A percentile compares a stretch with the other conserved stretches of the same genome.
Conservation (phyloP, 2,113 vertebrate species). For the Cacatua alba region DNA sequence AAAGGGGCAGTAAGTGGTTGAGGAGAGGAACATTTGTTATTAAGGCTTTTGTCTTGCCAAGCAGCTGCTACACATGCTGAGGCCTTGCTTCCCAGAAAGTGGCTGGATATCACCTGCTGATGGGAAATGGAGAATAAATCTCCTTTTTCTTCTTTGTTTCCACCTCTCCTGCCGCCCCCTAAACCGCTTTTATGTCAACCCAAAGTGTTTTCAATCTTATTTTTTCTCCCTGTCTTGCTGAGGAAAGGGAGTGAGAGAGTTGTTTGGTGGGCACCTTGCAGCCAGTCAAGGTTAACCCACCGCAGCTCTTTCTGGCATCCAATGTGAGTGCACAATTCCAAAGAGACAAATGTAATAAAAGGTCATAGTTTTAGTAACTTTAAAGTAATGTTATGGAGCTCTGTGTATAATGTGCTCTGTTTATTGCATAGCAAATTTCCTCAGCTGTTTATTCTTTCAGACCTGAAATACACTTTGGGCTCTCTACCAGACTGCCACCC, state of each 20-base stretch:
- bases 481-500: background rate
- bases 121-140: background rate
- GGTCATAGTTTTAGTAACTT: background rate
- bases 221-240: background rate
- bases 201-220: background rate
- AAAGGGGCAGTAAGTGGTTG: background rate
- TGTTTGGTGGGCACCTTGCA: background rate
- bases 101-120: background rate
- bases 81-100: background rate
- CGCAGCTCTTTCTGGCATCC: background rate
- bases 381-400: background rate
- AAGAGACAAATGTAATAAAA: background rate
- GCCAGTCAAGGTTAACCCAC: background rate
- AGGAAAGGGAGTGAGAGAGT: background rate
- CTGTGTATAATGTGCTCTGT: background rate
- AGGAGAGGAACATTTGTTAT: background rate
- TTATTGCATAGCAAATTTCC: background rate
- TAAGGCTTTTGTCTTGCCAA: background rate
- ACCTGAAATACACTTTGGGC: background rate
- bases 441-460: background rate
- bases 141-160: background rate
- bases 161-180: background rate
- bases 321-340: background rate
- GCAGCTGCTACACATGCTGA: background rate
- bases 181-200: background rate